Base-by-base conservation (phyloP, 1,140 invertebrate genomes). In the Drosophila ohnishii region DNA sequence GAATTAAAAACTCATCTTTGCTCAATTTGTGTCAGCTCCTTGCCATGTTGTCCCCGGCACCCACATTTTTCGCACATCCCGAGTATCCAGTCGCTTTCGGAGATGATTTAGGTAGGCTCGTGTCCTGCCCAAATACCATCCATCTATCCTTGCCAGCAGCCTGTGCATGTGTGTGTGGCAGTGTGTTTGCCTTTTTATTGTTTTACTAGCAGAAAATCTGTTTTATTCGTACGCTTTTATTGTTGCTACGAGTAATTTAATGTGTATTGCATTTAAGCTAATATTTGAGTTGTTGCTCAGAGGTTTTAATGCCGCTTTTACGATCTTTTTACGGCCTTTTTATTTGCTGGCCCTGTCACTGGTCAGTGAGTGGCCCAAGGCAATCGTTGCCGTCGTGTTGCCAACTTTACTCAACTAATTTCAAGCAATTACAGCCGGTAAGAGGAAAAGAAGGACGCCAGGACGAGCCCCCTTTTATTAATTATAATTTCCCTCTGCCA, bases 161-260 rank as follows among this genome's bases (percentile, higher is more conserved):
- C 47, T 66, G 30, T 42, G 16, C 32, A 13, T 50, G 44, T 58
- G 6, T 28, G 5, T 28, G 25, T 28, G n/a, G n/a, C 4, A n/a
- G 47, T 55, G 16, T 34, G 47, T 44, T 50, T 30, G 19, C 32
- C 44, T 58, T 76, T 86, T 86, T 87, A 87, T 87, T 83, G 80
- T 86, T 87, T 87, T 87, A 87, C 77, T 89, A 88, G 77, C 84
- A 89, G 85, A 88, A 88, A 88, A 88, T 88, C 85, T 89, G 85
- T 88, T 84, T 89, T 84, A 84, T 89, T 88, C 58, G 77, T 71
- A 60, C 48, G 64, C n/a, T 78, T 89, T 88, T 89, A 89, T 88
- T 89, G 85, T 78, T 81, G 85, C 77, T 69, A 78, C 75, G 66
- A 89, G 85, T 80, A 80, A 84, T 88, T 85, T 88, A 78, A 88